Evolutionary conservation across 2,797 vertebrate genomes (phyloP).

Genomic region (Poeciliopsis infans): DNA sequence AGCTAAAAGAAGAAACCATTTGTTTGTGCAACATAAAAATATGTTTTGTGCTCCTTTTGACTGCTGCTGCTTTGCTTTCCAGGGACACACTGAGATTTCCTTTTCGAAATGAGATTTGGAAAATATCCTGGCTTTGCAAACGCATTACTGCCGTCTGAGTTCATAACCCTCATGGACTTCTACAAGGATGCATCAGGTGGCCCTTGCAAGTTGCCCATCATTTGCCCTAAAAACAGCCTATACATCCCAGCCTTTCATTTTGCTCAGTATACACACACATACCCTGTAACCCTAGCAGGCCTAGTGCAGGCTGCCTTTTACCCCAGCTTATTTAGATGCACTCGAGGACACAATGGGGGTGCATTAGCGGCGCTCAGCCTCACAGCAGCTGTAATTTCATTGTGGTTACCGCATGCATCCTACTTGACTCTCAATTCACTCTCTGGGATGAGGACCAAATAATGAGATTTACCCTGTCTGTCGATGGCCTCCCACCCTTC

Average conservation of each 20-base stretch:
- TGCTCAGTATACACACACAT: slow-evolving; percentile 42
- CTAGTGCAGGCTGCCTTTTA: slow-evolving; percentile 74
- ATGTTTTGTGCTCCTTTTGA: slow-evolving; percentile 38
- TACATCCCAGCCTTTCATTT: slow-evolving; percentile 64
- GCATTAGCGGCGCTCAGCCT: slow-evolving; percentile 81
- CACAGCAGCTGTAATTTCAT: slow-evolving; percentile 85
- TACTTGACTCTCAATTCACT: slow-evolving; percentile 87
- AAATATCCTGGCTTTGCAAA: slow-evolving; percentile 28
- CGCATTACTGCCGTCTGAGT: slow-evolving; percentile 41
- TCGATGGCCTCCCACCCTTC: slow-evolving; percentile 58
- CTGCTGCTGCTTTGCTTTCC: slow-evolving; percentile 28
- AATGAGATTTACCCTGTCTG: slow-evolving; percentile 84
- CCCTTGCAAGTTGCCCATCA: slow-evolving; percentile 67
- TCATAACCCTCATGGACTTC: slow-evolving; percentile 25
- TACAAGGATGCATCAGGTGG: slow-evolving; percentile 70
- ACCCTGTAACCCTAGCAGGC: slow-evolving; percentile 60
- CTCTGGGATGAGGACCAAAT: slow-evolving; percentile 84
- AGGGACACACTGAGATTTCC: slow-evolving; percentile 32
- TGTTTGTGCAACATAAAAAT: slow-evolving; percentile 51
- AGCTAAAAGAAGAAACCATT: slow-evolving; percentile 17
- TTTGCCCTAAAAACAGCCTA: slow-evolving; percentile 74
- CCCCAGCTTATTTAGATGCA: slow-evolving; percentile 86
- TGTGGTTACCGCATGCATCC: slow-evolving; percentile 85
- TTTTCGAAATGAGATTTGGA: slow-evolving; percentile 17
- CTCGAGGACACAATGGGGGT: slow-evolving; percentile 85